These are phyloP conservation scores for Chloroclysta siterata DNA, from an alignment of 2,888 invertebrate species.

Conservation along the genomic window DNA sequence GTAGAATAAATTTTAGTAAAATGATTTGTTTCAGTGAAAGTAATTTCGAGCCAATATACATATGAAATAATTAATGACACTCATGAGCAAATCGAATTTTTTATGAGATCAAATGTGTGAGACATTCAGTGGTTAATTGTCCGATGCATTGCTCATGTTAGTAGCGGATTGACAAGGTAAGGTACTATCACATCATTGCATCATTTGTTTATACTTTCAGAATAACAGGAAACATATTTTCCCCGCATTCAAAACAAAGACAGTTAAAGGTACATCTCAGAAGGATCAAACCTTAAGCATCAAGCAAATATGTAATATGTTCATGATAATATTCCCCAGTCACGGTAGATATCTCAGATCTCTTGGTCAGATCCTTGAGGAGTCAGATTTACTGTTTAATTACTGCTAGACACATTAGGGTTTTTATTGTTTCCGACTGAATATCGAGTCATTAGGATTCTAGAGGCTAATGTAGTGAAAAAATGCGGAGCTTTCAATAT, in stretches of 20 bases:
- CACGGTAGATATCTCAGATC: too few relatives aligned
- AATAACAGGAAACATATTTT: background rate
- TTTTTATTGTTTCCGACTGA: too few relatives aligned
- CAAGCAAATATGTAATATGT: too few relatives aligned
- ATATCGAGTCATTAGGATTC: too few relatives aligned
- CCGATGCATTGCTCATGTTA: constrained; percentile 33
- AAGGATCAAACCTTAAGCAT: too few relatives aligned
- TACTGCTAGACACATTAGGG: too few relatives aligned
- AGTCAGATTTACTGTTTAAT: background rate
- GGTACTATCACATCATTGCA: constrained; percentile 4
- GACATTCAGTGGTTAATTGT: constrained; percentile 28
- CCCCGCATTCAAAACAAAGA: background rate
- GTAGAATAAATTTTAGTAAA: constrained; percentile 4
- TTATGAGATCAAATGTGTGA: constrained; percentile 35
- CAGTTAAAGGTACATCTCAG: background rate
- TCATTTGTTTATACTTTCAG: background rate
- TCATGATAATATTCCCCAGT: too few relatives aligned
- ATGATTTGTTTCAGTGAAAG: constrained; percentile 24
- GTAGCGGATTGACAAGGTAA: constrained; percentile 26
- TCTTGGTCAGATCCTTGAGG: too few relatives aligned
- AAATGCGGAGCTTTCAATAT: too few relatives aligned
- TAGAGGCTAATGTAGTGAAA: too few relatives aligned
- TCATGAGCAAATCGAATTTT: constrained; percentile 32
- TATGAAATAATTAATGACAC: constrained; percentile 23
- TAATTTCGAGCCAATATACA: constrained; percentile 29